Conservation (phyloP, 2,888 invertebrate species). For the Rutpela maculata region DNA sequence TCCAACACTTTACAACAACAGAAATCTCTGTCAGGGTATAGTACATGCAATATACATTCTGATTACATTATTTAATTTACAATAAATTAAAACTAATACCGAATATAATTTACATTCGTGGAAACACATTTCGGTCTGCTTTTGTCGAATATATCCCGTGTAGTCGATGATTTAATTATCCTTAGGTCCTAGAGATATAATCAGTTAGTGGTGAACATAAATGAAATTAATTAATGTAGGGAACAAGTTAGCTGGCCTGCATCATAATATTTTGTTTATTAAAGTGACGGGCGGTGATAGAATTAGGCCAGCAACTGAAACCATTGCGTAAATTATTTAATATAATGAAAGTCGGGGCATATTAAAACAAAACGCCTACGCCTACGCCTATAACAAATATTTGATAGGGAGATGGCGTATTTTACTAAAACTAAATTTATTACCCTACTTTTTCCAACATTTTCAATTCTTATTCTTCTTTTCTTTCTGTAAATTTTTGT, state of each 20-base stretch:
- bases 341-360: neutral
- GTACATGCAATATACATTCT: neutral
- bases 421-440: too few relatives aligned
- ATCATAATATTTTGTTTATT: conserved; percentile 34
- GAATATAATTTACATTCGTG: conserved; percentile 13
- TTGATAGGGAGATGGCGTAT: too few relatives aligned
- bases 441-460: too few relatives aligned
- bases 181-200: conserved; percentile 27
- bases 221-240: conserved; percentile 34
- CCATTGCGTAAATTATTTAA: neutral
- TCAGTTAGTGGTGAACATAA: conserved; percentile 36
- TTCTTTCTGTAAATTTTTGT: too few relatives aligned
- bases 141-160: conserved; percentile 31
- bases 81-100: conserved; percentile 26
- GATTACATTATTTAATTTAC: conserved; percentile 19
- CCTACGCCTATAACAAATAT: too few relatives aligned
- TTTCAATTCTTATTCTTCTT: too few relatives aligned
- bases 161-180: conserved; percentile 39
- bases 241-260: neutral
- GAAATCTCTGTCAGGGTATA: too few relatives aligned
- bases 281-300: neutral
- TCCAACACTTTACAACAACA: too few relatives aligned
- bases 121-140: conserved; percentile 6
- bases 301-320: conserved; percentile 8
- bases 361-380: too few relatives aligned